Percentiles rank a stretch among this genome's conserved stretches.
Evolutionary conservation across 2,797 vertebrate genomes (phyloP).

Genomic region (Hybognathus amarus): DNA sequence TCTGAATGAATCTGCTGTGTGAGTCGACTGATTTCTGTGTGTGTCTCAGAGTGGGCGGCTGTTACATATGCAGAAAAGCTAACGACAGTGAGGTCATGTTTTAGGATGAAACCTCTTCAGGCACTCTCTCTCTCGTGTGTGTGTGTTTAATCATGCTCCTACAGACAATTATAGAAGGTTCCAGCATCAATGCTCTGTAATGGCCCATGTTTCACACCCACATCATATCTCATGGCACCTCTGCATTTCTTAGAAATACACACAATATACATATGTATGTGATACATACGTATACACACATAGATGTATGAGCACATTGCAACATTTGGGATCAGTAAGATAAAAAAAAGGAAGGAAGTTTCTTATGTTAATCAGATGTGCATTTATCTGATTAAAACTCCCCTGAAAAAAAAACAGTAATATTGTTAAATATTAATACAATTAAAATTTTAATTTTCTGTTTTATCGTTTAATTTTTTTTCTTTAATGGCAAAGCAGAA

Average conservation of each 20-base stretch:
- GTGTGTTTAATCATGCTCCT: conserved; percentile 40
- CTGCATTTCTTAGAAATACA: conserved; percentile 18
- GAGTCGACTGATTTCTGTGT: background rate
- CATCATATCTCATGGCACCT: background rate
- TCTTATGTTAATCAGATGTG: background rate
- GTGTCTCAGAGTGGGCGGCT: conserved; percentile 5
- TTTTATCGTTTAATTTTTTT: background rate
- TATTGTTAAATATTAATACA: background rate
- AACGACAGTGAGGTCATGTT: conserved; percentile 17
- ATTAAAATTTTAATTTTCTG: background rate
- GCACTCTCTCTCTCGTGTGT: conserved; percentile 2
- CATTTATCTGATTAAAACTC: background rate
- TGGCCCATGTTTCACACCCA: conserved; percentile 2
- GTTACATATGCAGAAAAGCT: conserved; percentile 6
- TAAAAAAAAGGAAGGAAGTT: background rate
- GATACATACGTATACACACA: background rate
- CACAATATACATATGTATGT: background rate
- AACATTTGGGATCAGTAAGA: background rate
- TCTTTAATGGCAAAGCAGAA: background rate
- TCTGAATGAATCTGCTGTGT: background rate
- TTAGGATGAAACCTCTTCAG: conserved; percentile 44
- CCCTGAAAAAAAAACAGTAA: background rate
- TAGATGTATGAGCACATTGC: background rate
- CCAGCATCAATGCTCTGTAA: conserved; percentile 1
- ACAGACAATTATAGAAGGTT: conserved; percentile 15